phyloP scores from a whole-genome alignment of 2,888 invertebrate species.

The Drosophila subsilvestris region DNA sequence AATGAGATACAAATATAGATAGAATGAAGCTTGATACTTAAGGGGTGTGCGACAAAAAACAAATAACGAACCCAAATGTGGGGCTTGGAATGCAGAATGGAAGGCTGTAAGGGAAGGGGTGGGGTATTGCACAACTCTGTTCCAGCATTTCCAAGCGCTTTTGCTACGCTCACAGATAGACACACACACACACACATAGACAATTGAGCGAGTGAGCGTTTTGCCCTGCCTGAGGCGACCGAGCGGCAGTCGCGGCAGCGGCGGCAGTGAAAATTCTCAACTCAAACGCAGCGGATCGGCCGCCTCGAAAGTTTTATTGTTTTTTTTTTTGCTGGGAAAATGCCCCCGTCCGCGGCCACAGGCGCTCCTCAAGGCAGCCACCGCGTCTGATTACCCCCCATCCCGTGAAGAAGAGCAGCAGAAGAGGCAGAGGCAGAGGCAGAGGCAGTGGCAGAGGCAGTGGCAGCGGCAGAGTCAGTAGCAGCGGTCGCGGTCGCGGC shows the following conservation, averaged over 20 bases:
- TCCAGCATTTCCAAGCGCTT: conserved; percentile 24
- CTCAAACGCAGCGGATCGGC: conserved; percentile 38
- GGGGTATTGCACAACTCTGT: conserved; percentile 23
- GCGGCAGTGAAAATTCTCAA: conserved; percentile 39
- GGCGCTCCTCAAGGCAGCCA: background rate
- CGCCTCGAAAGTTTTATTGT: conserved; percentile 8
- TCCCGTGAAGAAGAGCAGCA: conserved; percentile 1
- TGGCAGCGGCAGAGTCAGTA: no score
- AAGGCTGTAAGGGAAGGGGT: conserved; percentile 1
- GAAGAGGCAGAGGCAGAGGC: conserved; percentile 3
- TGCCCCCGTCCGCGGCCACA: conserved; percentile 23
- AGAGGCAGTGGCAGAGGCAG: conserved; percentile 14
- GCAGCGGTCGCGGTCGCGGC: background rate
- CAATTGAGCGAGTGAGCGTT: conserved; percentile 24
- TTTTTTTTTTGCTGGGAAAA: conserved; percentile 15
- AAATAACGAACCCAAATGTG: background rate
- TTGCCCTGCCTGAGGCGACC: conserved; percentile 11
- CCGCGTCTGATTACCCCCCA: conserved; percentile 3
- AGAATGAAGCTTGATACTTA: background rate
- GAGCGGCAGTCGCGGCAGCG: conserved; percentile 9
- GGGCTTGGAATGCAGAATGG: background rate
- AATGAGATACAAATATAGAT: background rate
- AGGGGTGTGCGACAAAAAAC: background rate
- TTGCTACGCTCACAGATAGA: conserved; percentile 25
- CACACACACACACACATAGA: conserved; percentile 5